Conservation (phyloP, 2,113 vertebrate species). For the Piprites chloris region DNA sequence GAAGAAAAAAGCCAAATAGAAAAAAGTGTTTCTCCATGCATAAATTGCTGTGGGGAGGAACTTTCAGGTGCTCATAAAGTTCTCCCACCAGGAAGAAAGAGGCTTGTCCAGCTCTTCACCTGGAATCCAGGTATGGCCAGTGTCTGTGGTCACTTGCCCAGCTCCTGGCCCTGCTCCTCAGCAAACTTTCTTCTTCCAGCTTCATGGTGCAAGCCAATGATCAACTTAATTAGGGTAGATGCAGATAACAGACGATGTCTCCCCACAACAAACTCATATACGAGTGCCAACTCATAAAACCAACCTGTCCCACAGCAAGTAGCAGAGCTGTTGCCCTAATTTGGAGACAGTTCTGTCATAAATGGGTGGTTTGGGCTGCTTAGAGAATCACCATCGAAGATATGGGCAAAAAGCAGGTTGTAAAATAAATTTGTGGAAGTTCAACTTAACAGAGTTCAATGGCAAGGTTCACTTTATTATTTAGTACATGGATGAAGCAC, state of each 20-base stretch:
- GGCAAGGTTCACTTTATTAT: neutral
- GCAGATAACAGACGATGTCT: neutral
- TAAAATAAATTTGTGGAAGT: neutral
- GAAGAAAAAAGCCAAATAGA: neutral
- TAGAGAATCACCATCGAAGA: neutral
- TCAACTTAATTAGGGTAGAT: neutral
- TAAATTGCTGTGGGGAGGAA: neutral
- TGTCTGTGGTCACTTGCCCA: neutral
- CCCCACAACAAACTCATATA: neutral
- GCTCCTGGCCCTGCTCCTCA: neutral
- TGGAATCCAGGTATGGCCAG: neutral
- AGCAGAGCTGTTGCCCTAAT: neutral
- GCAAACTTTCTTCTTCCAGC: neutral
- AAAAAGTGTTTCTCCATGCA: neutral
- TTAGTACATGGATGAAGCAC: neutral
- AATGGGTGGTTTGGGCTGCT: neutral
- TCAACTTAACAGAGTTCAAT: neutral
- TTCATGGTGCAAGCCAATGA: rapidly evolving
- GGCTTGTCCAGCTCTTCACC: neutral
- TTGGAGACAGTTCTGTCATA: neutral
- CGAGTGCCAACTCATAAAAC: neutral
- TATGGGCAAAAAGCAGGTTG: neutral
- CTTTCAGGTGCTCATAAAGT: neutral
- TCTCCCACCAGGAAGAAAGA: neutral
- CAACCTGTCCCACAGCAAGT: neutral